Evolutionary conservation across 2,888 invertebrate genomes (phyloP).

Genomic region (Anthophora plumipes): DNA sequence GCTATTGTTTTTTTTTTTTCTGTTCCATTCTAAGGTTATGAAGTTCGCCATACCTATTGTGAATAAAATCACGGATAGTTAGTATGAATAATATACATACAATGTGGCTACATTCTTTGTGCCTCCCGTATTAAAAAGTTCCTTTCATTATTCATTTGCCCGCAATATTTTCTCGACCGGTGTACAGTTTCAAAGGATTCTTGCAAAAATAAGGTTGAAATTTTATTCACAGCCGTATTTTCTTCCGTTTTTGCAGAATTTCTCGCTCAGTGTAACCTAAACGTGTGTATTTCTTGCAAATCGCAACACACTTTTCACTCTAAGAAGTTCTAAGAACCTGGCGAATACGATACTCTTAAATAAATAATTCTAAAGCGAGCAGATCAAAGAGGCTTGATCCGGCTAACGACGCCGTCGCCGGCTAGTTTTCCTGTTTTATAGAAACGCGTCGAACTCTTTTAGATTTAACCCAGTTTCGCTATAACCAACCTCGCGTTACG

Average conservation of each 20-base stretch:
- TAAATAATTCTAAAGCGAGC: constrained; percentile 29
- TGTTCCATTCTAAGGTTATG: too few relatives aligned
- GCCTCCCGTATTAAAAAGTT: too few relatives aligned
- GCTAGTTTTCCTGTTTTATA: constrained; percentile 46
- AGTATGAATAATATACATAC: too few relatives aligned
- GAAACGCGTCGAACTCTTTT: constrained; percentile 55
- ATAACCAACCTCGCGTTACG: constrained; percentile 14
- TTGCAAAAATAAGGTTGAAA: neutral
- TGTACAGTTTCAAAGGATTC: neutral
- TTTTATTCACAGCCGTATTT: neutral
- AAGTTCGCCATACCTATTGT: too few relatives aligned
- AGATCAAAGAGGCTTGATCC: constrained; percentile 26
- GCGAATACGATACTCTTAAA: neutral
- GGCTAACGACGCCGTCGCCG: constrained; percentile 29
- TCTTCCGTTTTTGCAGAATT: neutral
- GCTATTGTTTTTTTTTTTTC: too few relatives aligned
- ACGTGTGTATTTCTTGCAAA: neutral
- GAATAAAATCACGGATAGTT: too few relatives aligned
- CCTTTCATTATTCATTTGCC: neutral
- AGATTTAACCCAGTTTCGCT: constrained; percentile 63
- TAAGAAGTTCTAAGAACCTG: too few relatives aligned
- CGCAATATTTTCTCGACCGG: neutral
- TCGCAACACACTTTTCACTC: neutral
- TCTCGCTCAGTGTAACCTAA: too few relatives aligned
- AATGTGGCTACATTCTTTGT: too few relatives aligned